phyloP scores from a whole-genome alignment of 2,888 invertebrate species.

The Micropterix aruncella region DNA sequence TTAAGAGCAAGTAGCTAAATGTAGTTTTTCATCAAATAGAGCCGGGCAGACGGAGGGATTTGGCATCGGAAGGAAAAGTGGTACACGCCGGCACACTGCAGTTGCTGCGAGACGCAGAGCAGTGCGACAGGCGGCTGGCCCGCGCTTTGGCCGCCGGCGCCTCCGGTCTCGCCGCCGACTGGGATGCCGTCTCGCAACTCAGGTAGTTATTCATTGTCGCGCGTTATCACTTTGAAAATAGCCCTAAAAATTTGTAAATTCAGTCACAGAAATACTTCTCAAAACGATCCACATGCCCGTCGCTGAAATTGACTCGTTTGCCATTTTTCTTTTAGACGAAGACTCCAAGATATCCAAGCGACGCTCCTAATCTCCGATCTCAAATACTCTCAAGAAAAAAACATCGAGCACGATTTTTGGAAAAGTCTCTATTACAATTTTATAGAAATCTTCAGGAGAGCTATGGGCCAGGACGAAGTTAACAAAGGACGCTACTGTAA shows the following conservation, averaged over 20 bases:
- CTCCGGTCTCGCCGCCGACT: background rate
- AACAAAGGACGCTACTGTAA: conserved; percentile 50
- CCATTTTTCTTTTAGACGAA: conserved; percentile 24
- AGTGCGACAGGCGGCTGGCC: conserved; percentile 5
- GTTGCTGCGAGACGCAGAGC: conserved; percentile 4
- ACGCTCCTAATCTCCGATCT: conserved; percentile 61
- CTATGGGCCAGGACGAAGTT: conserved; percentile 42
- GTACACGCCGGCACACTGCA: conserved; percentile 4
- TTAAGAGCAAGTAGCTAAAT: no score
- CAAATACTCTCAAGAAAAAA: conserved; percentile 75
- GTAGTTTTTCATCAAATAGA: no score
- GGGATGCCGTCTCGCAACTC: background rate
- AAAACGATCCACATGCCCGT: no score
- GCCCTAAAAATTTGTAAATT: no score
- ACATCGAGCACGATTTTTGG: conserved; percentile 86
- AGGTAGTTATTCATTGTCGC: no score
- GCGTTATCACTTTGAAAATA: no score
- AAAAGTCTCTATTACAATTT: conserved; percentile 79
- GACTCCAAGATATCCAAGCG: conserved; percentile 52
- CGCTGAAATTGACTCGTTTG: no score
- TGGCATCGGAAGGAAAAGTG: no score
- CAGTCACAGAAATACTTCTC: no score
- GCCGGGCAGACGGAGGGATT: no score
- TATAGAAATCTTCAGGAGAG: conserved; percentile 68
- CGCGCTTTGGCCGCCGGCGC: conserved; percentile 7